These are phyloP conservation scores for Vidua macroura DNA, from an alignment of 2,113 vertebrate species.

Conservation along the genomic window DNA sequence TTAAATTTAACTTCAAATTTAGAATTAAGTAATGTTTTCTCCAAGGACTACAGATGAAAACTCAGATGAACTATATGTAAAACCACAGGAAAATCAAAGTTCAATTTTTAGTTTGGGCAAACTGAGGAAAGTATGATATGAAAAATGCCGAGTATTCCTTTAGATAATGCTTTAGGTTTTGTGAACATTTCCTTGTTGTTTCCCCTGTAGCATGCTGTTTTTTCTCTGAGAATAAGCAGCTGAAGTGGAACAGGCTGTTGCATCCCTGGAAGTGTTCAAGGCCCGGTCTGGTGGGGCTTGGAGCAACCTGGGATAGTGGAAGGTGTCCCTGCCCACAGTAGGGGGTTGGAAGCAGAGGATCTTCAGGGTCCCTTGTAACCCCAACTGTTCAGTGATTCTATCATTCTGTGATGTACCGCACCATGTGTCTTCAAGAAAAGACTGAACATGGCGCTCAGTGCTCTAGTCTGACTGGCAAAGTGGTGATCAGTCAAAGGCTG, in stretches of 20 bases:
- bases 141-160: background rate
- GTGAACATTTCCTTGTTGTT: background rate
- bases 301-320: background rate
- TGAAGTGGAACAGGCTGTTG: background rate
- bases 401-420: background rate
- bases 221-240: background rate
- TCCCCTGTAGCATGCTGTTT: background rate
- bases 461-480: background rate
- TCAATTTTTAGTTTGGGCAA: background rate
- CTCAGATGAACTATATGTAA: background rate
- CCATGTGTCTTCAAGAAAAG: background rate
- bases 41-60: background rate
- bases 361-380: background rate
- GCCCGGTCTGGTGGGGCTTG: background rate
- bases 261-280: background rate
- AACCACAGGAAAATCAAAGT: background rate
- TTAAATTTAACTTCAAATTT: background rate
- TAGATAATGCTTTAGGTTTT: background rate
- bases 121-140: background rate
- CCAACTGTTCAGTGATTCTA: background rate
- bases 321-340: background rate
- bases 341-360: background rate
- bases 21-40: background rate
- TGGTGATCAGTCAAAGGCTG: background rate
- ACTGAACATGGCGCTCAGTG: background rate